phyloP scores from a whole-genome alignment of 2,797 vertebrate genomes.

The Calcarius lapponicus region DNA sequence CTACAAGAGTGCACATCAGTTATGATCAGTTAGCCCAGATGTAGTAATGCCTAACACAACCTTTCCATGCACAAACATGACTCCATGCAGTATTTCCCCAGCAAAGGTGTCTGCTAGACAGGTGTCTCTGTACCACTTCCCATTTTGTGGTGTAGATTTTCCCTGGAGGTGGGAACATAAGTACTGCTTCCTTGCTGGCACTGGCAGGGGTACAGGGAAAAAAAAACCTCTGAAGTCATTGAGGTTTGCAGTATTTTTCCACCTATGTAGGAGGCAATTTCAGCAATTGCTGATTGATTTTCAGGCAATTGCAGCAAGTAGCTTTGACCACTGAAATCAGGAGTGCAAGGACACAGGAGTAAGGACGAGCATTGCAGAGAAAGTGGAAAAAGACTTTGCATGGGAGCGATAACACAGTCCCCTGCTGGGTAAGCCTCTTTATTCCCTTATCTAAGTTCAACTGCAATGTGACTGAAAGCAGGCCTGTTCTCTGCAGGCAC shows the following conservation, averaged over 20 bases:
- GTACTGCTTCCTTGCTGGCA: background rate
- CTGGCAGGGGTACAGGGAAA: background rate
- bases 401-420: background rate
- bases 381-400: background rate
- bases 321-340: background rate
- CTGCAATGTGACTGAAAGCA: background rate
- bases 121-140: background rate
- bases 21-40: background rate
- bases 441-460: background rate
- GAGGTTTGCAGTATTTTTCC: background rate
- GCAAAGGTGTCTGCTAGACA: background rate
- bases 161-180: background rate
- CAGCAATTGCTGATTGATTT: constrained; percentile 32
- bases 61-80: background rate
- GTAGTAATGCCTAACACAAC: background rate
- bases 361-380: background rate
- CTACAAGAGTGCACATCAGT: background rate
- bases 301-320: background rate
- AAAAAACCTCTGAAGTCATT: background rate
- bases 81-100: background rate
- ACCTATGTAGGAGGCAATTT: background rate
- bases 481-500: background rate
- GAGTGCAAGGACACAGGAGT: background rate
- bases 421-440: constrained; percentile 29
- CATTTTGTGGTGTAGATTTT: background rate